Base-by-base conservation (phyloP, 2,888 invertebrate species). In the Prenolepis imparis region DNA sequence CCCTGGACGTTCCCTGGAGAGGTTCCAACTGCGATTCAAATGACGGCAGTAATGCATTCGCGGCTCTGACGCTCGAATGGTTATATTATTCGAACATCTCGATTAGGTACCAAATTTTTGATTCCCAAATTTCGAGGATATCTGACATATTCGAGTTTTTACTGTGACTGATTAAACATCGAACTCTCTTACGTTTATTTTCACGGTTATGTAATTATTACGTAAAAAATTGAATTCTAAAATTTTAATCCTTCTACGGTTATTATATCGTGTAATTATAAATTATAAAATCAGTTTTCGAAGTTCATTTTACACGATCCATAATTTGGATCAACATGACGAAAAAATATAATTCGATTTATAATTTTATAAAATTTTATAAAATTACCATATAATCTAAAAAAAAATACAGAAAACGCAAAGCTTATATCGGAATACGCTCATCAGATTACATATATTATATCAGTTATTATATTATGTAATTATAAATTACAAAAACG, bases 1-100 rank as follows among this genome's bases (percentile, higher is more conserved):
- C 41, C 83, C 73, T 70, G 84, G 74, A 83, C 39, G 83, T 84
- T 84, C 88, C 83, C 89, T 93, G 92, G 91, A 93, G 89, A 78
- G 86, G 89, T 89, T 93, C 93, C 93, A 93, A 93, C 82, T 90
- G 39, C 84, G 82, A 68, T 83, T 84, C 81, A 72, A 15, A 32
- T 24, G 21, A 59, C 78, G 74, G 12, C 44, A 6, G 15, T n/a
- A 4, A 32, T 41, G 57, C 52, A 64, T 24, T 52, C 63, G 64
- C 11, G 28, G 9, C 68, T 32, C 8, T 28, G 32, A 5, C 18
- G 18, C 18, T 70, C 15, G 21, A 57, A 44, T 57, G 18, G 32
- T 70, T 39, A 32, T 59, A 57, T 44, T 44, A 44, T 59, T 12
- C 59, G 32, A 32, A 68, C 44, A 41, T 59, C 6, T 15, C 41